These are phyloP conservation scores for Notamacropus eugenii DNA, from an alignment of 2,797 vertebrate genomes.

Conservation along the genomic window DNA sequence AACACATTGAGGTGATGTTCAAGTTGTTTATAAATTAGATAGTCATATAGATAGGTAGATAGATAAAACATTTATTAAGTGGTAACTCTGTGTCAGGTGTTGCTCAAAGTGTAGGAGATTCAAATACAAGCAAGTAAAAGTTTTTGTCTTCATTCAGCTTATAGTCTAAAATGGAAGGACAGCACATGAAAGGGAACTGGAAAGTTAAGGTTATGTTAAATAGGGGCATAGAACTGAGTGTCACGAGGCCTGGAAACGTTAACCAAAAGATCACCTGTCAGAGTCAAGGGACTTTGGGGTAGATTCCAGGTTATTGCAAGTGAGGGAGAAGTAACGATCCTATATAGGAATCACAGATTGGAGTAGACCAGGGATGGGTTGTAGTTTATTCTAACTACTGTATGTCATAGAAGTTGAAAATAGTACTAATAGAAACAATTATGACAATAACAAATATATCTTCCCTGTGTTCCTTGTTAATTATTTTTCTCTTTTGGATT, in stretches of 20 bases:
- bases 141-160: not conserved
- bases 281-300: not conserved
- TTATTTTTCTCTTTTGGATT: constrained; percentile 46
- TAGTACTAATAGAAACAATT: not conserved
- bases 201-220: not conserved
- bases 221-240: not conserved
- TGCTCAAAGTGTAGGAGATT: not conserved
- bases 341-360: not conserved
- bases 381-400: constrained; percentile 66
- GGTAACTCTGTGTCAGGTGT: not conserved
- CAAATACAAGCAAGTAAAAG: not conserved
- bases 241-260: not conserved
- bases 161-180: not conserved
- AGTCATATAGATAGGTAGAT: not conserved
- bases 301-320: not conserved
- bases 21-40: constrained; percentile 70
- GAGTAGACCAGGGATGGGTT: not conserved
- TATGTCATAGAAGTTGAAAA: constrained; percentile 59
- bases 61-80: too few relatives aligned
- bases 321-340: not conserved
- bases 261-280: not conserved
- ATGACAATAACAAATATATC: not conserved
- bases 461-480: constrained; percentile 53
- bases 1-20: constrained; percentile 39
- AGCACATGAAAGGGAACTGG: not conserved